Evolutionary conservation across 2,888 invertebrate genomes (phyloP).

Genomic region (Parnassius smintheus): DNA sequence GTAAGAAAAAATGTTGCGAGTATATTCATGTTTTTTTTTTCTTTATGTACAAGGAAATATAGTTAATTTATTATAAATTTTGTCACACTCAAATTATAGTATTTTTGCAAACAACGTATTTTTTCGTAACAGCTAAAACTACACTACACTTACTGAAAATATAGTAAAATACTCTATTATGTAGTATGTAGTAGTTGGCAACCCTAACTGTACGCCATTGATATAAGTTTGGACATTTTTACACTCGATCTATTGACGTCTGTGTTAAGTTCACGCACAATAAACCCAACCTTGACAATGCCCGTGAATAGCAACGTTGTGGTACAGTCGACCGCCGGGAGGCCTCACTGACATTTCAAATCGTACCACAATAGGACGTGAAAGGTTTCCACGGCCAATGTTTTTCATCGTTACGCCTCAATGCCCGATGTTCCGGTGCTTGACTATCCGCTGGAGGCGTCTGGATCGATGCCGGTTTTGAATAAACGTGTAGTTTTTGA

Average conservation of each 20-base stretch:
- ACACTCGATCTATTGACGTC: constrained; percentile 14
- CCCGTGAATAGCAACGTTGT: constrained; percentile 8
- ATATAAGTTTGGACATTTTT: constrained; percentile 9
- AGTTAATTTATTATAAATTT: no score
- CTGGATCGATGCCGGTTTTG: neutral
- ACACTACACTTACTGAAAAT: no score
- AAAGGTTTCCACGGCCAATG: constrained; percentile 25
- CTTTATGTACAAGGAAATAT: no score
- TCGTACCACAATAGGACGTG: constrained; percentile 22
- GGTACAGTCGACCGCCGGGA: constrained; percentile 19
- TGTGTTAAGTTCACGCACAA: constrained; percentile 15
- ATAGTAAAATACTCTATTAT: no score
- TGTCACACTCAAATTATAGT: no score
- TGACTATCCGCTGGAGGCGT: constrained; percentile 11
- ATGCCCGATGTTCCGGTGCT: constrained; percentile 22
- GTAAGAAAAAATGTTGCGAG: no score
- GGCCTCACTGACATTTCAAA: constrained; percentile 23
- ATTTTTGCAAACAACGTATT: no score
- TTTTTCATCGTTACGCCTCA: constrained; percentile 23
- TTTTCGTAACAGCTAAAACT: no score
- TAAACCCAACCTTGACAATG: constrained; percentile 26
- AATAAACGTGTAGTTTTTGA: neutral
- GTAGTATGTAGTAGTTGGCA: no score
- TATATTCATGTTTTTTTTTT: no score
- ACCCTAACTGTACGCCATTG: neutral